These are phyloP conservation scores for Latheticus oryzae DNA, from an alignment of 2,888 invertebrate genomes.

Conservation along the genomic window DNA sequence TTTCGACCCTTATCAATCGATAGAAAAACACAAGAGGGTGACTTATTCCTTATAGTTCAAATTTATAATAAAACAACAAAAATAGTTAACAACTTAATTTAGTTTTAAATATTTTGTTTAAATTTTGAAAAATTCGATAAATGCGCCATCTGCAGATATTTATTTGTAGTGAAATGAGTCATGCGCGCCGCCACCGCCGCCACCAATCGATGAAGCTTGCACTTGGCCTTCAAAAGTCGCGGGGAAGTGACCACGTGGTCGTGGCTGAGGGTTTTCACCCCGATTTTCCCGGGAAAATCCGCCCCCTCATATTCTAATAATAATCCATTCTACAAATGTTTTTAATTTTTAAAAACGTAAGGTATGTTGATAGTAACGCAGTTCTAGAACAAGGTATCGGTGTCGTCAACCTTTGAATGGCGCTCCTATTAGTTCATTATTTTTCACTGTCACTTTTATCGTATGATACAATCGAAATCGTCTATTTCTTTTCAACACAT, in stretches of 20 bases:
- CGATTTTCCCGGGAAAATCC: slow-evolving; percentile 57
- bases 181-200: slow-evolving; percentile 42
- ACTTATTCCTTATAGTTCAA: too few species aligned
- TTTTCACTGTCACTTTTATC: slow-evolving; percentile 60
- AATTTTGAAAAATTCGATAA: slow-evolving; percentile 1
- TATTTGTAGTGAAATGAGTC: slow-evolving; percentile 29
- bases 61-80: too few species aligned
- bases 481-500: slow-evolving; percentile 42
- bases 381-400: slow-evolving; percentile 46
- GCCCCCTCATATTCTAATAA: slow-evolving; percentile 9
- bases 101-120: neutral
- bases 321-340: too few species aligned
- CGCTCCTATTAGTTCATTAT: slow-evolving; percentile 51
- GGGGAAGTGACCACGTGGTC: slow-evolving; percentile 55
- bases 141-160: slow-evolving; percentile 32
- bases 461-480: slow-evolving; percentile 45
- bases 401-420: slow-evolving; percentile 53
- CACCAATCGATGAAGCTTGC: slow-evolving; percentile 61
- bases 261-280: slow-evolving; percentile 61
- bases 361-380: too few species aligned
- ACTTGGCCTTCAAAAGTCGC: slow-evolving; percentile 64
- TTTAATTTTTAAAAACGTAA: too few species aligned
- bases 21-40: slow-evolving; percentile 41
- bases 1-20: slow-evolving; percentile 40
- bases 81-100: too few species aligned